Evolutionary conservation across 2,797 vertebrate species (phyloP), one percentile per base, ranked within the genome.

Genomic region (Gila robusta): DNA sequence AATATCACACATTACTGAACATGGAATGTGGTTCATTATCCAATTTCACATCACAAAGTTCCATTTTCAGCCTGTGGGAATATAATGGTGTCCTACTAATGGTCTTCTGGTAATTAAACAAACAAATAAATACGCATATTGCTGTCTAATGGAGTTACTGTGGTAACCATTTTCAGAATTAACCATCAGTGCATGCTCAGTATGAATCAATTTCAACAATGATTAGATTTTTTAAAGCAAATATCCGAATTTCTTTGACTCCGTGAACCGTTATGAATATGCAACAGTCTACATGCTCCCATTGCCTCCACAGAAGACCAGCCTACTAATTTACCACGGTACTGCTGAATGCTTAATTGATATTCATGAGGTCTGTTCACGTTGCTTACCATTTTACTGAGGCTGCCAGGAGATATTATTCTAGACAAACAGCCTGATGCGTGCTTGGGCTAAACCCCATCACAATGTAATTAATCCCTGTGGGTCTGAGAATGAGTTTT

Each of bases 391-490:
- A 19, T 70, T 81, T 47, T 21, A 85, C 67, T 56, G 74, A 69
- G 62, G 35, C 83, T 87, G 85, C 73, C 79, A 77, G 73, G 62
- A 88, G 87, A 87, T 85, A 86, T 83, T 79, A 87, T 86, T 82
- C 52, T 79, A 74, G 52, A 85, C 39, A 11, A 79, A 56, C 80
- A 74, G 72, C 64, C 39, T 86, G 73, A 82, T 79, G 52, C 19
- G 26, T 3, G 17, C 67, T 72, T 35, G 47, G 66, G 81, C 37
- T 79, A 85, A 87, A 52, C n/a, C 69, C 59, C 79, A 49, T 32
- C 83, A 87, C 71, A 74, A 72, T 81, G 67, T 89, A 88, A 89
- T 86, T 86, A 89, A 84, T 87, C 79, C 79, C 73, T 23, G 10
- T 80, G 78, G 82, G 79, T 66, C 73, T 82, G 39, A 76, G 83